Base-by-base conservation (phyloP, 2,888 invertebrate species). In the Anaspis maculata region DNA sequence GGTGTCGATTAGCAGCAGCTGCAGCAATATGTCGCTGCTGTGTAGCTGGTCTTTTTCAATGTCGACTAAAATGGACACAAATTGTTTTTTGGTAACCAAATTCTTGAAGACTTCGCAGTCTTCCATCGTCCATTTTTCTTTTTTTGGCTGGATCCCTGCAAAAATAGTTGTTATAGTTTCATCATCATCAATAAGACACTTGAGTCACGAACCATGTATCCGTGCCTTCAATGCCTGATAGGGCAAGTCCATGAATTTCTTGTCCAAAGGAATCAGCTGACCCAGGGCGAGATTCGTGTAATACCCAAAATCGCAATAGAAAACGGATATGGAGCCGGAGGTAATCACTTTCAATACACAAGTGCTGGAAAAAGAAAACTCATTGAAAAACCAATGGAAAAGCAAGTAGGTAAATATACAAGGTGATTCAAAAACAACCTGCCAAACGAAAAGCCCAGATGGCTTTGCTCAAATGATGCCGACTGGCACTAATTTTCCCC, bases 71-170 rank as follows among this genome's bases (percentile, higher is more conserved):
- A 77, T 59, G 0, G 83, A 80, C 9, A 81, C 81, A 43, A 87
- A 83, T 30, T 74, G 69, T 49, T 78, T 77, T 19, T 78, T 74
- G 19, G 78, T 75, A 3, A 83, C 80, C 41, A 86, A 55, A 45
- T 79, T 70, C 50, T 82, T 79, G 57, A 88, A 88, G 37, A 75
- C 66, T 30, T 81, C 64, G 51, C 83, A 83, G 61, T 85, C 84
- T 47, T 81, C 79, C 45, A 79, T 74, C 0, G 76, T 70, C 83
- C 83, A 84, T 61, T 83, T 70, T 13, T 59, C 60, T 37, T 68
- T 61, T 13, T 54, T 63, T 24, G 76, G 69, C 42, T 65, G 61
- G 33, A 77, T 67, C 33, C 71, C 76, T 76, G 37, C 3, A 49
- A 51, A 44, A 34, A 34, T 10, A n/a, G n/a, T n/a, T n/a, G n/a